Percentiles rank a stretch among this genome's conserved stretches.
phyloP scores from a whole-genome alignment of 2,797 vertebrate species.

The Caiman crocodilus region DNA sequence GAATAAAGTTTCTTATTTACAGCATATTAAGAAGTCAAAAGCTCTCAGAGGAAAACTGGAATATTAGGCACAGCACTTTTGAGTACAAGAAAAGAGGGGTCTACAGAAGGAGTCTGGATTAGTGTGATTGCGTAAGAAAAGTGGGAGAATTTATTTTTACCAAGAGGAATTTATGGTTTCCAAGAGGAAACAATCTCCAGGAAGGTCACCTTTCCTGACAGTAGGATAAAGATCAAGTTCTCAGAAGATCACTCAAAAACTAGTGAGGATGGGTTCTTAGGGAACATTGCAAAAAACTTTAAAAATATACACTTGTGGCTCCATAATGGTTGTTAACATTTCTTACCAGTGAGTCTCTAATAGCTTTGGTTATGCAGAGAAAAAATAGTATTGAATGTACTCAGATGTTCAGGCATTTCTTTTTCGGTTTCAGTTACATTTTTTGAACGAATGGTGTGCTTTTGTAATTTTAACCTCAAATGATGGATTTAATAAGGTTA shows the following conservation, averaged over 20 bases:
- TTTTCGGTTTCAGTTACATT: neutral
- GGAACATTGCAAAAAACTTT: neutral
- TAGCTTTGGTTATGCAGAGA: neutral
- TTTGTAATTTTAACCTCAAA: neutral
- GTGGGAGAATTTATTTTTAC: slow-evolving; percentile 19
- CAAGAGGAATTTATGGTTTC: neutral
- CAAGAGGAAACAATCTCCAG: neutral
- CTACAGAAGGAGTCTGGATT: neutral
- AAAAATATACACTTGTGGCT: neutral
- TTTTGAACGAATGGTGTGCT: neutral
- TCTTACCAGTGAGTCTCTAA: neutral
- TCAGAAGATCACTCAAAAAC: neutral
- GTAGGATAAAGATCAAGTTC: neutral
- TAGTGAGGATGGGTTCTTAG: neutral
- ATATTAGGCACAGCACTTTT: slow-evolving; percentile 13
- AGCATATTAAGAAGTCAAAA: slow-evolving; percentile 5
- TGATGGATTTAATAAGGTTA: neutral
- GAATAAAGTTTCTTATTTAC: slow-evolving; percentile 14
- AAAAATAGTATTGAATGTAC: neutral
- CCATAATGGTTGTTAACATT: neutral
- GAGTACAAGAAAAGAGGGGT: slow-evolving; percentile 31
- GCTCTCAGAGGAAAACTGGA: neutral
- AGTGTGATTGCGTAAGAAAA: slow-evolving; percentile 2
- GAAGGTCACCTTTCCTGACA: neutral
- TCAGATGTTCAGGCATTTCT: neutral